Evolutionary conservation across 2,888 invertebrate genomes (phyloP), one percentile per base, ranked within the genome.

Genomic region (Enchytraeus crypticus): DNA sequence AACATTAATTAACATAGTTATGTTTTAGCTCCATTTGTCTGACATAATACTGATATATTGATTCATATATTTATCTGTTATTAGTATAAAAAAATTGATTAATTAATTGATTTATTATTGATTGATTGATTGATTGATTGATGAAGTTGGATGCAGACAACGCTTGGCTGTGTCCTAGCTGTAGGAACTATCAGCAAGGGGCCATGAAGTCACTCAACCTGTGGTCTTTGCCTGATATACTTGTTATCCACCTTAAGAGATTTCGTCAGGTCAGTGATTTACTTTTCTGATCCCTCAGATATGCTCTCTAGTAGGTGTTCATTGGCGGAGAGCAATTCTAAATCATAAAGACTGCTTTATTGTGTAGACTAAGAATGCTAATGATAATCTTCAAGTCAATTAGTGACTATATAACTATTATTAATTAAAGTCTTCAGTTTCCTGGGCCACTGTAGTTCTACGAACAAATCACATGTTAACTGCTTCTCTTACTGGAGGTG

Each of bases 141-240:
- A n/a, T n/a, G 1, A 87, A 88, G 63, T 83, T 95, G 53, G 89
- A 89, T 59, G 87, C 88, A 66, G 92, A 92, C 73, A 92, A 95
- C 81, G 90, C 92, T 2, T 95, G 95, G 93, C 87, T 91, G 80
- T 96, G 96, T 81, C 92, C 93, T 0, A 88, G 89, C 72, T 96
- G 96, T 79, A 90, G 91, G 78, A 86, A 89, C 71, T 90, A 92
- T 73, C 89, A 92, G 81, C 91, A 92, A 58, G 93, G 92, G 34
- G 72, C 77, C 51, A 88, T 91, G 45, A 96, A 95, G 80, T 90
- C 91, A 45, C 83, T 95, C 46, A 92, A 91, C 0, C 84, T 96
- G 32, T 95, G 95, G 93, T 91, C 93, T 0, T 82, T 93, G 59
- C 95, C 95, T 0, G 92, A 93, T 75, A 87, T 95, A 70, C 83